Base-by-base conservation (phyloP, 2,113 vertebrate genomes). In the Laticauda laticaudata region DNA sequence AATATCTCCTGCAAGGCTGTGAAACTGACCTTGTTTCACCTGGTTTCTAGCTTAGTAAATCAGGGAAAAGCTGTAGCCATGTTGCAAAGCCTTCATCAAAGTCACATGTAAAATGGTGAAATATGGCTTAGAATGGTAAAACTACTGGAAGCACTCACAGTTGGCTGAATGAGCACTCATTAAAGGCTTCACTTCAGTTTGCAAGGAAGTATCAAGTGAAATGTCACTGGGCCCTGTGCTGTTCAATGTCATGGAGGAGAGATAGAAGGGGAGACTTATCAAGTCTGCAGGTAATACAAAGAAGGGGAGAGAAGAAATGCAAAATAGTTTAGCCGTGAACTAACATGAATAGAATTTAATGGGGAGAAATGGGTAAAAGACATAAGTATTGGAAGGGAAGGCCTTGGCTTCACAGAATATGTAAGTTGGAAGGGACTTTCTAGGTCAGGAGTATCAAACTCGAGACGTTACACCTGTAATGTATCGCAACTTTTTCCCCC, bases 331-430 rank as follows among this genome's bases (percentile, higher is more conserved):
- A 34, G 5, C 64, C 18, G n/a, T 75, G 64, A 34, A 75, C n/a
- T 34, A 75, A 34, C 18, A 75, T 34, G n/a, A 75, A 34, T 75
- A n/a, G 64, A 75, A 75, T 75, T 75, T 34, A 75, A 75, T 75
- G 64, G 64, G 64, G n/a, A 34, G n/a, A 34, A 75, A 75, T 18
- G 64, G 14, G 14, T 18, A 75, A 75, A 75, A 75, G n/a, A 14
- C n/a, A 6, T 34, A 34, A 7, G n/a, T 34, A 34, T 34, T 75
- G n/a, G 29, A n/a, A 12, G 64, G n/a, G n/a, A 14, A 34, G 5
- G 64, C 64, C n/a, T 75, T 75, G 64, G 64, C 14, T 96, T 92
- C n/a, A 94, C 1, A 61, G 59, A 64, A 64, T 64, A 64, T 64
- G 29, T 29, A 64, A 64, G 10, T 64, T 64, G 59, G 59, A 29